Conservation (phyloP, 2,113 vertebrate genomes). For the Cyprinodon tularosa region DNA sequence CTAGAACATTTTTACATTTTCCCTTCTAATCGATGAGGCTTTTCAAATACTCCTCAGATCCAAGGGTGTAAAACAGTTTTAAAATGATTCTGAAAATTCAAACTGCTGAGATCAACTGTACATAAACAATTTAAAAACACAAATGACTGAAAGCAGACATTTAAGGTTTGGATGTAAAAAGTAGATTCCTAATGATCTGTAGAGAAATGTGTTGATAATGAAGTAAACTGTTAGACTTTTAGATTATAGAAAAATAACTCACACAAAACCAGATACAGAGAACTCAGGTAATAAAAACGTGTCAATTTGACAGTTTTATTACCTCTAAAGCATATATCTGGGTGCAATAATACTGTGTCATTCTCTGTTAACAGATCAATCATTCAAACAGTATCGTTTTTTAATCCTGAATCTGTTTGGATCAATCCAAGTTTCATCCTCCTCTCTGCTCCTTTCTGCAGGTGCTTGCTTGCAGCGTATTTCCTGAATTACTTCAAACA, state of each 20-base stretch:
- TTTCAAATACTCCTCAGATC: no score
- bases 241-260: no score
- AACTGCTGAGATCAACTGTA: not conserved
- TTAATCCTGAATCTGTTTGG: slow-evolving; percentile 2
- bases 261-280: not conserved
- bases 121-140: not conserved
- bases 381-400: not conserved
- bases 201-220: no score
- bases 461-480: slow-evolving; percentile 50
- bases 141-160: no score
- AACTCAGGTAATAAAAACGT: not conserved
- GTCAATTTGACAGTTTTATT: not conserved
- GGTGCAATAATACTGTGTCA: not conserved
- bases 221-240: no score
- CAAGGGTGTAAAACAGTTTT: no score
- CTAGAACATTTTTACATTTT: no score
- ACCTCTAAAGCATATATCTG: not conserved
- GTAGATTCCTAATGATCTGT: no score
- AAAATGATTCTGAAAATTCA: no score
- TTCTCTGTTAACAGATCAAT: not conserved
- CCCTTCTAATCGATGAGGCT: no score
- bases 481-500: slow-evolving; percentile 12
- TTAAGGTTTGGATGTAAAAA: no score
- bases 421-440: not conserved
- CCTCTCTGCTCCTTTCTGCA: slow-evolving; percentile 15